phyloP scores from a whole-genome alignment of 1,140 invertebrate genomes.

The Conus betulinus region DNA sequence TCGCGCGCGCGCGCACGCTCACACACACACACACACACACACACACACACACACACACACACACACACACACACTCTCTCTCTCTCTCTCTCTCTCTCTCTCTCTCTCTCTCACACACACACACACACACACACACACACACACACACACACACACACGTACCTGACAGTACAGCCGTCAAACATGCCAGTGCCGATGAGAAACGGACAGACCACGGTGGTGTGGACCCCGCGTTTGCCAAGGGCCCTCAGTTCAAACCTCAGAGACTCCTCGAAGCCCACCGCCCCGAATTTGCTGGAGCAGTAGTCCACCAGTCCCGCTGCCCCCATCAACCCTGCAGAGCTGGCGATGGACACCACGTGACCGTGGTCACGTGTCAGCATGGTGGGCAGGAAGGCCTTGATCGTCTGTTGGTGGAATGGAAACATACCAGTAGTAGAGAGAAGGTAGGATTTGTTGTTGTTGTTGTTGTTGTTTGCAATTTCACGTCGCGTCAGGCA shows the following conservation, averaged over 20 bases:
- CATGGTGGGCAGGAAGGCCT: conserved; percentile 89
- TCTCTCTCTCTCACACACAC: not conserved
- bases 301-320: conserved; percentile 94
- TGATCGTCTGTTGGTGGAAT: conserved; percentile 76
- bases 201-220: conserved; percentile 95
- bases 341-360: conserved; percentile 95
- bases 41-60: too few relatives aligned
- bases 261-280: conserved; percentile 91
- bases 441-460: too few relatives aligned
- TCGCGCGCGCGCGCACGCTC: too few relatives aligned
- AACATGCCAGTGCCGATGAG: conserved; percentile 98
- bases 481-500: too few relatives aligned
- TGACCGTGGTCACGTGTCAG: conserved; percentile 89
- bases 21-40: too few relatives aligned
- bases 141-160: conserved; percentile 53
- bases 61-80: not conserved
- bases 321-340: conserved; percentile 84
- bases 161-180: conserved; percentile 90
- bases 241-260: conserved; percentile 62
- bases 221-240: conserved; percentile 83
- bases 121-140: not conserved
- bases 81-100: too few relatives aligned
- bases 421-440: too few relatives aligned
- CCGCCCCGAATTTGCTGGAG: conserved; percentile 94
- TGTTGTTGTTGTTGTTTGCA: too few relatives aligned